These are phyloP conservation scores for Pristiophorus japonicus DNA, from an alignment of 2,113 vertebrate genomes.

Conservation along the genomic window DNA sequence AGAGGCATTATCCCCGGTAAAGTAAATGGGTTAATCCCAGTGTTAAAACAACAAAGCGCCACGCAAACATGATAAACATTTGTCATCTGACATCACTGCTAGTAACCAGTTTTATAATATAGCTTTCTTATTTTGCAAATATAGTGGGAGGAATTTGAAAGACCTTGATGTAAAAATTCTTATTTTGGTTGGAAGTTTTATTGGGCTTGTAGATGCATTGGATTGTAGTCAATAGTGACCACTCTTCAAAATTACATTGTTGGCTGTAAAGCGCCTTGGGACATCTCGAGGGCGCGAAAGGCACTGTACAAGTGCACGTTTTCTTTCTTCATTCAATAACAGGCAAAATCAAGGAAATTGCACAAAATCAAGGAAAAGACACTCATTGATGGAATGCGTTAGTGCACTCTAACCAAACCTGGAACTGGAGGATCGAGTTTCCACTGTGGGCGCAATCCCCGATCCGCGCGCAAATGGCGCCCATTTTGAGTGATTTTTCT, in stretches of 20 bases:
- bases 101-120: neutral
- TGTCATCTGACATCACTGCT: neutral
- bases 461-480: neutral
- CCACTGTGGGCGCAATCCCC: neutral
- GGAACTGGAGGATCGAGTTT: neutral
- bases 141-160: neutral
- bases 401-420: neutral
- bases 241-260: neutral
- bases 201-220: neutral
- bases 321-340: neutral
- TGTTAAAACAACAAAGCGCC: neutral
- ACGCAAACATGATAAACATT: neutral
- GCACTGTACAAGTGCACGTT: neutral
- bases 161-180: neutral
- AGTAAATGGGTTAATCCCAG: neutral
- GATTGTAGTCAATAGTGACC: neutral
- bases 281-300: neutral
- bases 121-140: neutral
- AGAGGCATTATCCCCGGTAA: neutral
- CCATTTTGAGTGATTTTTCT: neutral
- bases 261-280: neutral
- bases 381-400: neutral
- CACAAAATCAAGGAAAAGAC: no score
- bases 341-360: no score
- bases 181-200: neutral